Conservation (phyloP, 2,888 invertebrate genomes). For the Hemithea aestivaria region DNA sequence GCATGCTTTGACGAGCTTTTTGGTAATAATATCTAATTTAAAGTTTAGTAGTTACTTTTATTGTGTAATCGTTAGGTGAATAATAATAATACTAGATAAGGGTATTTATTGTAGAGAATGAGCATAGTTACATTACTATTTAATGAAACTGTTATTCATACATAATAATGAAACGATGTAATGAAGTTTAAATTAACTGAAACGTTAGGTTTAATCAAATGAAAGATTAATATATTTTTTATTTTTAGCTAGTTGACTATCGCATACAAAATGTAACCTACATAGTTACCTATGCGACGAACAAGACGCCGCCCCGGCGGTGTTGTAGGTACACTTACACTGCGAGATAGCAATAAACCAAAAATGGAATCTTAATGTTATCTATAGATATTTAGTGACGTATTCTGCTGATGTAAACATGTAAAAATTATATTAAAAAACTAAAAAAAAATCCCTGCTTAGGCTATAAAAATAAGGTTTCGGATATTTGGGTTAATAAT, state of each 20-base stretch:
- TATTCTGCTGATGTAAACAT: conserved; percentile 75
- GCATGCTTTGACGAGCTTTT: conserved; percentile 80
- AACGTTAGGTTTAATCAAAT: conserved; percentile 67
- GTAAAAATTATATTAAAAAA: conserved; percentile 64
- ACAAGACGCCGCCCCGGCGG: conserved; percentile 32
- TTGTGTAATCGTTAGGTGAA: conserved; percentile 75
- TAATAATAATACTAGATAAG: conserved; percentile 74
- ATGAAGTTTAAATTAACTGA: conserved; percentile 64
- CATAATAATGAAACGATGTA: conserved; percentile 73
- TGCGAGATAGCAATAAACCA: conserved; percentile 78
- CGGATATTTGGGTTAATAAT: conserved; percentile 68
- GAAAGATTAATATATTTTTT: conserved; percentile 77
- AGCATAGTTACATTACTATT: conserved; percentile 73
- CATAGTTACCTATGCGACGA: conserved; percentile 56
- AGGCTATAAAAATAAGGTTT: conserved; percentile 73
- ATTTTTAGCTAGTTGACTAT: conserved; percentile 78
- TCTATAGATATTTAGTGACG: conserved; percentile 71
- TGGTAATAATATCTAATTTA: conserved; percentile 78
- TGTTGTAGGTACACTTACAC: conserved; percentile 38
- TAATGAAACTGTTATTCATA: conserved; percentile 67
- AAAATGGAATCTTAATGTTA: conserved; percentile 75
- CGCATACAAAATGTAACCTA: conserved; percentile 62
- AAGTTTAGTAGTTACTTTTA: conserved; percentile 73
- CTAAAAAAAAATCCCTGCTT: conserved; percentile 73
- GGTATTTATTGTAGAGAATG: conserved; percentile 77